Conservation (phyloP, 1,140 invertebrate species). For the Drosophila truncata region DNA sequence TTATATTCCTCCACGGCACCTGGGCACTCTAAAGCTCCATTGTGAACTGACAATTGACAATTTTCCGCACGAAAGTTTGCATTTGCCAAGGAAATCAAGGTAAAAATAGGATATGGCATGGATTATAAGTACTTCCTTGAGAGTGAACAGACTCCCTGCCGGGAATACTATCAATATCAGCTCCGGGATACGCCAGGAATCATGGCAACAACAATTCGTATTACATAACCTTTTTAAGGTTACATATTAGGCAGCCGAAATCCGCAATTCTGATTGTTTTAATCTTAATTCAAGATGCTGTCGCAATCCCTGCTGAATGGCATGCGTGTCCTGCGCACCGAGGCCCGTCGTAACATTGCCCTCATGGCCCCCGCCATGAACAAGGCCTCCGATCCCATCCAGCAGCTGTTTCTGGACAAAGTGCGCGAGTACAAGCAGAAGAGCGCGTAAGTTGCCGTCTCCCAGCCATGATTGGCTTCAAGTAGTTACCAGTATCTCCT, state of each 20-base stretch:
- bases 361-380: slow-evolving; percentile 89
- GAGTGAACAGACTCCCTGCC: too few relatives aligned
- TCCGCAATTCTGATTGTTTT: background rate
- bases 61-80: slow-evolving; percentile 48
- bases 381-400: slow-evolving; percentile 94
- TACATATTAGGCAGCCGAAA: slow-evolving; percentile 43
- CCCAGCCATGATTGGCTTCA: background rate
- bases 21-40: background rate
- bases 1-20: too few relatives aligned
- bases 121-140: background rate
- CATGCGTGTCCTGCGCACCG: slow-evolving; percentile 71
- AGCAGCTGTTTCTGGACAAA: slow-evolving; percentile 97
- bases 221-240: slow-evolving; percentile 85
- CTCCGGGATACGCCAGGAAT: background rate
- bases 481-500: background rate
- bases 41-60: slow-evolving; percentile 42
- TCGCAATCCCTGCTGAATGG: slow-evolving; percentile 76
- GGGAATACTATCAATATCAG: background rate
- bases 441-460: slow-evolving; percentile 63
- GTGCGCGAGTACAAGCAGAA: slow-evolving; percentile 93
- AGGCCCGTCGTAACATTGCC: slow-evolving; percentile 88
- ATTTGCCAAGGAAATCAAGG: slow-evolving; percentile 61
- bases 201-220: slow-evolving; percentile 2
- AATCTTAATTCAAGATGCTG: slow-evolving; percentile 78
- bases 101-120: slow-evolving; percentile 31